Evolutionary conservation across 2,113 vertebrate genomes (phyloP), one percentile per base, ranked within the genome.

Genomic region (Odocoileus virginianus): DNA sequence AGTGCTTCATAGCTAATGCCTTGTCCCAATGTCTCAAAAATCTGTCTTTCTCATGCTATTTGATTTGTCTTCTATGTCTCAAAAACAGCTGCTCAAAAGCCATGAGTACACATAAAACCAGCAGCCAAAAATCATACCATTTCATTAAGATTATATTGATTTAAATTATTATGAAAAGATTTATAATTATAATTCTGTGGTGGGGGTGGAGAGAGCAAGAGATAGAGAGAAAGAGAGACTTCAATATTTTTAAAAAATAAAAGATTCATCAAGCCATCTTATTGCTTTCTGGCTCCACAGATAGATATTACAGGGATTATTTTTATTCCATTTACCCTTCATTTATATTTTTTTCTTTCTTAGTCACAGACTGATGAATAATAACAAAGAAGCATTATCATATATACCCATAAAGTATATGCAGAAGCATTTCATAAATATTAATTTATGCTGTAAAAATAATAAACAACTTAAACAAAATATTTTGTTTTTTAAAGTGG

Each of bases 121-220:
- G 67, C 47, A 94, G 57, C 30, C 52, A 86, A 21, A 94, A 88
- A 67, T 92, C 61, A 81, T 7, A 93, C 21, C 13, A 71, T 92
- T 91, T 87, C 58, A 87, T 43, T 94, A 92, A 82, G 17, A 81
- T 28, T 74, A 28, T 60, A 81, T 23, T 92, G 28, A 36, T 84
- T 97, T 89, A 91, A 97, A 88, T 81, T 86, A 54, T 83, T 89
- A 79, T 33, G 7, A 15, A 78, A 94, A 61, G 28, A 93, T 87
- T 86, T 91, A 43, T 90, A 45, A 28, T 28, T 78, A 47, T 8
- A 94, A 23, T 3, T 4, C 0, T 54, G 27, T 61, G 2, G 47
- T 50, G 12, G 12, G 6, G 14, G 13, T 21, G 2, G 50, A 7
- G 13, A 27, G 25, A 27, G 30, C 15, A 9, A 28, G 15, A 10